Base-by-base conservation (phyloP, 2,113 vertebrate species). In the Chaenocephalus aceratus region DNA sequence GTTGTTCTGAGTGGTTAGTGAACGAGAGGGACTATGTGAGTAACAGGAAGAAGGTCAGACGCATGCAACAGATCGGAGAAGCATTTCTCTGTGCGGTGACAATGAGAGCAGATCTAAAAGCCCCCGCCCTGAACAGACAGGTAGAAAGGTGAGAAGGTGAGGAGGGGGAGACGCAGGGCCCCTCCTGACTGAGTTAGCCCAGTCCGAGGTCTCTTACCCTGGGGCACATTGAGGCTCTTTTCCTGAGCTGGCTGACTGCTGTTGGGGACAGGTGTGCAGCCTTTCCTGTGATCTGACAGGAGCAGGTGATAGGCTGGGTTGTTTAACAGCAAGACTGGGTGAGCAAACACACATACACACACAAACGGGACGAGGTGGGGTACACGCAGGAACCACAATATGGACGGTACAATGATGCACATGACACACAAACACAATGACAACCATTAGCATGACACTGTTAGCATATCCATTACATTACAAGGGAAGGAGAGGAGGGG, bases 251-350 rank as follows among this genome's bases (percentile, higher is more conserved):
- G 26, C 89, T 84, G 88, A 76, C 75, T 21, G 80, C 57, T 75
- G 94, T 92, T 88, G 91, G 92, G 83, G 91, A 90, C 74, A 56
- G 91, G 89, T 90, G 93, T 94, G 69, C 86, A 93, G 81, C 85
- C 92, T 83, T 94, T 92, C 94, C 94, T 97, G 96, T 96, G 96
- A 92, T 94, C 96, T 94, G 97, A 96, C 94, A 97, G 96, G 90
- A 97, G 95, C 93, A 97, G 94, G 90, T 96, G 96, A 96, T 97
- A 97, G 94, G 95, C 97, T 74, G 97, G 97, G 95, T 96, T 83
- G 21, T 21, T 21, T 21, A 21, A 21, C 21, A 21, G 21, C 21
- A 21, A 21, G 21, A 21, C 21, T 21, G 21, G 21, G 21, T 21
- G 85, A 84, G 48, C 84, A 89, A 86, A 21, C 21, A 90, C 71